These are phyloP conservation scores for Tribolium castaneum DNA, from an alignment of 1,140 invertebrate genomes.

Conservation along the genomic window DNA sequence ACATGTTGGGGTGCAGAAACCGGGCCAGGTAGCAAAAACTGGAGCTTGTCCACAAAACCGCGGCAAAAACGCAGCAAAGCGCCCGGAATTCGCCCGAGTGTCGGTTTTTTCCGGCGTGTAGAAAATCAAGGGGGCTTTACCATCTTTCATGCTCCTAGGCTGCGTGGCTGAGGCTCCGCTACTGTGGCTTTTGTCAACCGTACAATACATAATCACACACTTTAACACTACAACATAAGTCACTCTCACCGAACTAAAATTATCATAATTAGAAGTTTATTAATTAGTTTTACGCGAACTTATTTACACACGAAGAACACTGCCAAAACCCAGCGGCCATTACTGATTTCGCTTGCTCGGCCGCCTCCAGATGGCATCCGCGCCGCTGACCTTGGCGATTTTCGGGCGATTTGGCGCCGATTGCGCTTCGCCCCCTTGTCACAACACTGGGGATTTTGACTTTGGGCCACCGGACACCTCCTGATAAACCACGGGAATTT, in stretches of 20 bases:
- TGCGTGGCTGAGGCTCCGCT: conserved; percentile 61
- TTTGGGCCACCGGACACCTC: neutral
- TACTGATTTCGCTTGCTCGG: conserved; percentile 58
- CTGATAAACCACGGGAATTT: neutral
- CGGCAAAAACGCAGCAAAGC: neutral
- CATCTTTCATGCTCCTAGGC: conserved; percentile 61
- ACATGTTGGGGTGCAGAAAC: no score
- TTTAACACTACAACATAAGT: conserved; percentile 61
- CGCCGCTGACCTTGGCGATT: conserved; percentile 44
- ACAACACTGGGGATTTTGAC: neutral
- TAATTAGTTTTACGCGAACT: conserved; percentile 49
- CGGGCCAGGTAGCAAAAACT: no score
- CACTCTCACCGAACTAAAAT: conserved; percentile 64
- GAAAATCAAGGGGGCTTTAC: conserved; percentile 54
- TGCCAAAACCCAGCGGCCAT: conserved; percentile 61
- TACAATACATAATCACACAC: conserved; percentile 64
- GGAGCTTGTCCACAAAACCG: no score
- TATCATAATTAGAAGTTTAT: conserved; percentile 60
- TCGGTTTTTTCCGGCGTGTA: neutral
- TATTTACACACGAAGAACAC: conserved; percentile 56
- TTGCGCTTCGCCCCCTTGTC: neutral
- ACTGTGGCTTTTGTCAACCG: conserved; percentile 62
- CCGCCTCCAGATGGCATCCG: conserved; percentile 53
- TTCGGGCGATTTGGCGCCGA: neutral
- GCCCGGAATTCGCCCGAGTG: neutral